A percentile compares a stretch with the other conserved stretches of the same genome.
phyloP scores from a whole-genome alignment of 1,140 invertebrate species.

The Acromyrmex charruanus region DNA sequence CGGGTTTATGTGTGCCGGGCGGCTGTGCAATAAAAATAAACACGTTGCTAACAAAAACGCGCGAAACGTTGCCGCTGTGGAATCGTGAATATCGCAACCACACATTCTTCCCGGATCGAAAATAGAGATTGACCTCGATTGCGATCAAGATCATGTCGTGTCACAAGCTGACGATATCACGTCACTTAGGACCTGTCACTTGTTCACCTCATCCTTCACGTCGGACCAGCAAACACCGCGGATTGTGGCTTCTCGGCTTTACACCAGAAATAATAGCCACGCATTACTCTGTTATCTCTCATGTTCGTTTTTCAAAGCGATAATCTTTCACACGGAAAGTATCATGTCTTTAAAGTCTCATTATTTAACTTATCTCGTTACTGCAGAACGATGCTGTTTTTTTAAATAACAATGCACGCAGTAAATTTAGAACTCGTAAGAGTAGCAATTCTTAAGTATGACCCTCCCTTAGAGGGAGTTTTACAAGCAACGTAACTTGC shows the following conservation, averaged over 20 bases:
- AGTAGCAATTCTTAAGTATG: background rate
- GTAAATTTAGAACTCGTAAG: background rate
- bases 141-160: conserved; percentile 55
- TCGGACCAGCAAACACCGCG: background rate
- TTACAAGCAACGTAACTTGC: conserved; percentile 24
- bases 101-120: conserved; percentile 61
- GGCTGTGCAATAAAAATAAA: conserved; percentile 62
- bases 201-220: conserved; percentile 30
- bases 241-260: conserved; percentile 10
- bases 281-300: conserved; percentile 3
- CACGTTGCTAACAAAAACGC: conserved; percentile 31
- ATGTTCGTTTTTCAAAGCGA: background rate
- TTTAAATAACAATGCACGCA: conserved; percentile 19
- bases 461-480: background rate
- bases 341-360: conserved; percentile 26
- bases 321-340: background rate
- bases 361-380: conserved; percentile 4
- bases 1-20: conserved; percentile 13
- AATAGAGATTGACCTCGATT: conserved; percentile 77
- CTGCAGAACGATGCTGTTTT: background rate
- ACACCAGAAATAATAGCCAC: background rate
- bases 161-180: conserved; percentile 53
- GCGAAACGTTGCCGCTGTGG: conserved; percentile 15
- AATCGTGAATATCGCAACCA: background rate
- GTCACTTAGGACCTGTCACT: conserved; percentile 51